Conservation (phyloP, 1,140 invertebrate genomes). For the Saccostrea echinata region DNA sequence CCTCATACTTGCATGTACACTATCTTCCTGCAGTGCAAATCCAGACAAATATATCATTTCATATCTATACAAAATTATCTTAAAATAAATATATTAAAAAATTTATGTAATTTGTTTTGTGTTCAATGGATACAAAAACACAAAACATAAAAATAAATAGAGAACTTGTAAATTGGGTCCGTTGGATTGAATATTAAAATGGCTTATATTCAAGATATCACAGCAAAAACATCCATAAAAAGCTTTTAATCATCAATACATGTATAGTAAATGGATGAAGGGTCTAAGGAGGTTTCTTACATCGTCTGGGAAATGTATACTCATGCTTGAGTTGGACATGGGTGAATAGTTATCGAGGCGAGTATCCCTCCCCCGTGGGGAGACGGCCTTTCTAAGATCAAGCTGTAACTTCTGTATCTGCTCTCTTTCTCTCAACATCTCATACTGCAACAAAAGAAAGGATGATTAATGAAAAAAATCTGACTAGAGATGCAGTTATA, state of each 20-base stretch:
- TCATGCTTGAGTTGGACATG: constrained; percentile 61
- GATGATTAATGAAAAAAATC: neutral
- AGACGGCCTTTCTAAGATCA: neutral
- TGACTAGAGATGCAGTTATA: neutral
- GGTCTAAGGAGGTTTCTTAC: constrained; percentile 48
- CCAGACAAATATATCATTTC: neutral
- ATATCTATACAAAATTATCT: neutral
- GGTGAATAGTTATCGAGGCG: constrained; percentile 40
- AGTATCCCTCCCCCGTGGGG: constrained; percentile 6
- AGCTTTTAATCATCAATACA: neutral
- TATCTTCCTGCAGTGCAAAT: constrained; percentile 3
- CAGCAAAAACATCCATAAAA: neutral
- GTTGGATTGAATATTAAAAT: no score
- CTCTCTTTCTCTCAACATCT: constrained; percentile 60
- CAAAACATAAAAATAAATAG: neutral
- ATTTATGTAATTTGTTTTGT: neutral
- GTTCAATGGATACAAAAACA: neutral
- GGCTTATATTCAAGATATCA: no score
- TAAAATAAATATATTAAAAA: neutral
- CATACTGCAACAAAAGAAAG: constrained; percentile 62
- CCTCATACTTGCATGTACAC: neutral
- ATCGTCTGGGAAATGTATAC: constrained; percentile 61
- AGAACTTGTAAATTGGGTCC: neutral
- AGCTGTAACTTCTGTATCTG: neutral
- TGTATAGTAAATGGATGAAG: neutral